Evolutionary conservation across 2,888 invertebrate species (phyloP), one percentile per base, ranked within the genome.

Genomic region (Gastrophysa polygoni): DNA sequence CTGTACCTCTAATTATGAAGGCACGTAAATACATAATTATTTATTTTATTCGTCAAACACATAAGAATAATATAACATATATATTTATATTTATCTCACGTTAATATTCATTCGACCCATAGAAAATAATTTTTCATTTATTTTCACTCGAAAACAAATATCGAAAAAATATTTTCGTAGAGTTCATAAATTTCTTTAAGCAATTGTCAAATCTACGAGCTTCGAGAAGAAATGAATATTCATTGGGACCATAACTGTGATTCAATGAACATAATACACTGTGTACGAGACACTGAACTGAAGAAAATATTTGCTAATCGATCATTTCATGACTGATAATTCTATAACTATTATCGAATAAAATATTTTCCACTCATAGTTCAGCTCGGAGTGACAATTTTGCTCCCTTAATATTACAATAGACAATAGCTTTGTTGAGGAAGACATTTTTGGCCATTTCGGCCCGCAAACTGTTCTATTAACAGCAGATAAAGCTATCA

Each of bases 201-300:
- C 80, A 80, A 79, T 81, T 81, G 81, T 81, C 81, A 77, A 72
- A 75, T 77, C 78, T 77, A 79, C 81, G 81, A 81, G 81, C 81
- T 78, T 68, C 67, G 70, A 14, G 38, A n/a, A 20, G 0, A 8
- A 32, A n/a, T 3, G 14, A 38, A 38, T 24, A 24, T 7, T 24
- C 24, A 24, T 24, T 3, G 7, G 24, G 24, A 7, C 24, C 24
- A 24, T 24, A n/a, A n/a, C n/a, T n/a, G n/a, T n/a, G n/a, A n/a
- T n/a, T n/a, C n/a, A n/a, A n/a, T n/a, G n/a, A n/a, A n/a, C n/a
- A n/a, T n/a, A n/a, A n/a, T n/a, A n/a, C n/a, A n/a, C n/a, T n/a
- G n/a, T n/a, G n/a, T n/a, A n/a, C n/a, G n/a, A n/a, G n/a, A n/a
- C n/a, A n/a, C n/a, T n/a, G n/a, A n/a, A n/a, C n/a, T n/a, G n/a